phyloP scores from a whole-genome alignment of 1,140 invertebrate genomes.

The Atopsyche davidsoni region DNA sequence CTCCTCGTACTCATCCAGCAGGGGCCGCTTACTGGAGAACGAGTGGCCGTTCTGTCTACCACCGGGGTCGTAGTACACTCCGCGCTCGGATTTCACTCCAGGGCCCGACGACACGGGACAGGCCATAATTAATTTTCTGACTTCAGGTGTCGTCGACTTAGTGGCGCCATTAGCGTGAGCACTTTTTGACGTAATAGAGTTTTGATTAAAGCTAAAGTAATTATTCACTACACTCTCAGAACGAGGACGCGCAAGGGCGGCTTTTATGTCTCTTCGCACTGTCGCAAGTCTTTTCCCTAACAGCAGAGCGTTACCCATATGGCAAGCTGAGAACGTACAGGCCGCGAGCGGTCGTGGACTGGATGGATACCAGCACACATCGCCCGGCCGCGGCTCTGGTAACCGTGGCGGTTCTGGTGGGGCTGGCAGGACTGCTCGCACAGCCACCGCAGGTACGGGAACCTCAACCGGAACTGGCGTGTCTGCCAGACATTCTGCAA shows the following conservation, averaged over 20 bases:
- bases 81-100: slow-evolving; percentile 29
- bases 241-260: slow-evolving; percentile 17
- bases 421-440: slow-evolving; percentile 15
- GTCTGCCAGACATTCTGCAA: slow-evolving; percentile 15
- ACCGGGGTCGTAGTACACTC: slow-evolving; percentile 34
- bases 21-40: slow-evolving; percentile 18
- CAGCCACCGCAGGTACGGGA: slow-evolving; percentile 3
- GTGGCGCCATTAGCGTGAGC: slow-evolving; percentile 39
- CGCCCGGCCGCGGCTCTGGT: slow-evolving; percentile 33
- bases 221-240: slow-evolving; percentile 26
- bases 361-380: slow-evolving; percentile 44
- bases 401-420: slow-evolving; percentile 27
- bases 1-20: slow-evolving; percentile 28
- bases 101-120: slow-evolving; percentile 33
- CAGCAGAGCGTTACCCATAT: slow-evolving; percentile 41
- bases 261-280: slow-evolving; percentile 43
- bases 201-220: slow-evolving; percentile 36
- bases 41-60: slow-evolving; percentile 37
- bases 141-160: slow-evolving; percentile 42
- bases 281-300: slow-evolving; percentile 43
- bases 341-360: slow-evolving; percentile 43
- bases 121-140: slow-evolving; percentile 44
- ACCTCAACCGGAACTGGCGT: slow-evolving; percentile 25
- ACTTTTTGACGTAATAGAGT: slow-evolving; percentile 34
- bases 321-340: slow-evolving; percentile 44